These are phyloP conservation scores for Procambarus clarkii DNA, from an alignment of 1,140 invertebrate genomes.

Conservation along the genomic window DNA sequence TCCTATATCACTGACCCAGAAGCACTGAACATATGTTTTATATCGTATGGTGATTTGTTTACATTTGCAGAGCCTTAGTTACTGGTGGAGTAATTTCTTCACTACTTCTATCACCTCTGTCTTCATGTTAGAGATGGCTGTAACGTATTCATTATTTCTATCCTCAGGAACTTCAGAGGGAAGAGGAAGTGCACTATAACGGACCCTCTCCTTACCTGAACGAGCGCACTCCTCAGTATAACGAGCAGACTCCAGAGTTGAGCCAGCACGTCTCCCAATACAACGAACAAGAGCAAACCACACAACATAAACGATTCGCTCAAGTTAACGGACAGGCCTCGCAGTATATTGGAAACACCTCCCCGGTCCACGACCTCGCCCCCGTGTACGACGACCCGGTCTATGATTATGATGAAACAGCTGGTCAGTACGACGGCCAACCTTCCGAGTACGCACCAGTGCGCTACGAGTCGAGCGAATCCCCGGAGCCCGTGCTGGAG, in stretches of 20 bases:
- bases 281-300: neutral
- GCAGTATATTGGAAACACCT: neutral
- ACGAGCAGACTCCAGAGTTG: neutral
- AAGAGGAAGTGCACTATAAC: neutral
- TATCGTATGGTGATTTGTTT: too few species aligned
- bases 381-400: neutral
- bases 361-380: neutral
- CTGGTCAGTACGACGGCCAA: neutral
- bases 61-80: too few species aligned
- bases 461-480: neutral
- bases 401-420: neutral
- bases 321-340: neutral
- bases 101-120: too few species aligned
- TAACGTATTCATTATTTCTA: too few species aligned
- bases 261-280: neutral
- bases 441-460: slow-evolving; percentile 2
- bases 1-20: too few species aligned
- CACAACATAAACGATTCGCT: neutral
- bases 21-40: too few species aligned
- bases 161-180: too few species aligned
- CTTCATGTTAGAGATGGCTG: too few species aligned
- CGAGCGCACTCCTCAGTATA: neutral
- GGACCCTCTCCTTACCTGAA: neutral
- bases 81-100: too few species aligned
- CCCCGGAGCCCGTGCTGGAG: neutral